phyloP scores from a whole-genome alignment of 1,140 invertebrate species.

The Lineus longissimus region DNA sequence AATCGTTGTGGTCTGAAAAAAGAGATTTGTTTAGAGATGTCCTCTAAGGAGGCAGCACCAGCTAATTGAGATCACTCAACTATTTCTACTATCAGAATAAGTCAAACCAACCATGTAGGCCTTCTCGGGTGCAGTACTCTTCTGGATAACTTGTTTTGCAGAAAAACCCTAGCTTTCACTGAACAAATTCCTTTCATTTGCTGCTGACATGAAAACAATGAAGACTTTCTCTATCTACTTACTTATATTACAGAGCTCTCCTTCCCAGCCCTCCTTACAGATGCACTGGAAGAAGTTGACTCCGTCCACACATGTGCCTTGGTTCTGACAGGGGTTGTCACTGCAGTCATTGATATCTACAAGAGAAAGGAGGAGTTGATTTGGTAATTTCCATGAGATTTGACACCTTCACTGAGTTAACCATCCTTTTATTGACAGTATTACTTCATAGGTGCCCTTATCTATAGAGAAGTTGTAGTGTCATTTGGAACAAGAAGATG shows the following conservation, averaged over 20 bases:
- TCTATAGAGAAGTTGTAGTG: too few relatives aligned
- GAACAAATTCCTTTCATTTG: too few relatives aligned
- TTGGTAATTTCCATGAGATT: not conserved
- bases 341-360: conserved; percentile 65
- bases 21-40: not conserved
- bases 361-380: conserved; percentile 10
- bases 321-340: conserved; percentile 87
- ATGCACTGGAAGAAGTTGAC: conserved; percentile 51
- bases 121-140: not conserved
- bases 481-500: too few relatives aligned
- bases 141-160: not conserved
- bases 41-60: too few relatives aligned
- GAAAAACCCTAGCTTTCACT: too few relatives aligned
- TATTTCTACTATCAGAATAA: not conserved
- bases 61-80: too few relatives aligned
- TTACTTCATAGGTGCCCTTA: not conserved
- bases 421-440: too few relatives aligned
- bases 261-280: conserved; percentile 60
- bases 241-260: conserved; percentile 55
- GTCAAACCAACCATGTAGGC: not conserved
- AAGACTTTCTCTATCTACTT: conserved; percentile 19
- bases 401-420: not conserved
- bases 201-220: too few relatives aligned
- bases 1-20: conserved; percentile 42
- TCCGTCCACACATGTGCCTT: conserved; percentile 68